Evolutionary conservation across 1,140 invertebrate genomes (phyloP).

Genomic region (Zaprionus lachaisei): DNA sequence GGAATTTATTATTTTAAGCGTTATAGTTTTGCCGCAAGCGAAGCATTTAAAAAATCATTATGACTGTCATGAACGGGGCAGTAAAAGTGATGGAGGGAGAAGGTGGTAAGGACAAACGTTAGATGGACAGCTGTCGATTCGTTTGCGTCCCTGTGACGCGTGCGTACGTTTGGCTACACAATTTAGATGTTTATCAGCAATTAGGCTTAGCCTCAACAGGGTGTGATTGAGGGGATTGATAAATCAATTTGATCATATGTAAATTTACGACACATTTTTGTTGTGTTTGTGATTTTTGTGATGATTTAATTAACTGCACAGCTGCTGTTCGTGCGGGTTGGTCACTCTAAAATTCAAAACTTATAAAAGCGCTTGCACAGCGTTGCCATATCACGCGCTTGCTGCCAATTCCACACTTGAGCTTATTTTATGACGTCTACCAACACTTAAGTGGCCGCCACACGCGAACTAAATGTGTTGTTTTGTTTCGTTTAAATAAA

Average conservation of each 20-base stretch:
- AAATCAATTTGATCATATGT: conserved; percentile 79
- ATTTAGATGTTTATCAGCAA: conserved; percentile 78
- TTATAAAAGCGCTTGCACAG: conserved; percentile 2
- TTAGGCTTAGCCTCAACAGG: conserved; percentile 68
- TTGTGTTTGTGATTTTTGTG: conserved; percentile 38
- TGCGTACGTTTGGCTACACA: conserved; percentile 57
- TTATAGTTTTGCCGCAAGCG: conserved; percentile 56
- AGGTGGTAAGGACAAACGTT: conserved; percentile 27
- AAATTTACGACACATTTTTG: conserved; percentile 55
- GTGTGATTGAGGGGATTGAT: conserved; percentile 70
- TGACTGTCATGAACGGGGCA: conserved; percentile 51
- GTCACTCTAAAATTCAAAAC: conserved; percentile 38
- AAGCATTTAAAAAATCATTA: conserved; percentile 81
- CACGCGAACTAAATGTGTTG: conserved; percentile 26
- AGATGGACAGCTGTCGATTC: conserved; percentile 61
- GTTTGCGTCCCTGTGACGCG: conserved; percentile 32
- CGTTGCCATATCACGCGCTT: conserved; percentile 27
- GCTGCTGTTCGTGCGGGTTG: conserved; percentile 14
- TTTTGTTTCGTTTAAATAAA: conserved; percentile 36
- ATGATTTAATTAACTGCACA: conserved; percentile 67
- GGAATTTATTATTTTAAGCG: conserved; percentile 74
- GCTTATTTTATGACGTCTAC: conserved; percentile 12
- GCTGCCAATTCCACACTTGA: not conserved
- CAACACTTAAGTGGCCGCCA: conserved; percentile 32
- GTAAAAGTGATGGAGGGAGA: not conserved